Evolutionary conservation across 2,797 vertebrate species (phyloP).

Genomic region (Furcifer pardalis): DNA sequence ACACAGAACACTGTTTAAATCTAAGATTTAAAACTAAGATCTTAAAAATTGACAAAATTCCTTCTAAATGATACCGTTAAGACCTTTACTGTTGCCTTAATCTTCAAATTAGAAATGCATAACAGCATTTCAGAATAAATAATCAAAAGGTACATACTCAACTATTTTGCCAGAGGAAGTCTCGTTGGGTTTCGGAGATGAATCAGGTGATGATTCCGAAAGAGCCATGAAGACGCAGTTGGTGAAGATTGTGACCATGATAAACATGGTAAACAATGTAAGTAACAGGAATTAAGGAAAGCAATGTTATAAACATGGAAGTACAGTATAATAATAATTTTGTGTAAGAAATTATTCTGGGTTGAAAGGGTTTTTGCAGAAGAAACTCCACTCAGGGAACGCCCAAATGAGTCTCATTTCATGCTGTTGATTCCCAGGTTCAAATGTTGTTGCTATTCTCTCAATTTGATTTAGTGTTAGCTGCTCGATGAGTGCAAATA

Average conservation of each 20-base stretch:
- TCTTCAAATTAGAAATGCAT: background rate
- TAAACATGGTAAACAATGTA: conserved; percentile 94
- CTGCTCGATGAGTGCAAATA: background rate
- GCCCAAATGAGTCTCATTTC: too few relatives aligned
- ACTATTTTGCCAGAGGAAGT: conserved; percentile 83
- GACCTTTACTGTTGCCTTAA: too few relatives aligned
- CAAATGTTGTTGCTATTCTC: background rate
- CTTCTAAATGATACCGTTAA: too few relatives aligned
- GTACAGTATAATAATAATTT: too few relatives aligned
- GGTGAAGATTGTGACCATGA: conserved; percentile 92
- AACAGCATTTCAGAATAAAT: background rate
- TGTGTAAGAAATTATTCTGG: too few relatives aligned
- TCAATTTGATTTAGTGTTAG: background rate
- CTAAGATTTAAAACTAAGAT: too few relatives aligned
- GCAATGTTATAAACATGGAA: background rate
- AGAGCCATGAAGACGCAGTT: conserved; percentile 95
- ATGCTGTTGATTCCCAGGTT: background rate
- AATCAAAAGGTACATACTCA: conserved; percentile 84
- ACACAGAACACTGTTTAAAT: too few relatives aligned
- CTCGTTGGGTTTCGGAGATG: background rate
- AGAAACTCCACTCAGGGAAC: too few relatives aligned
- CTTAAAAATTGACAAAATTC: too few relatives aligned
- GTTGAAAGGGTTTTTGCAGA: too few relatives aligned
- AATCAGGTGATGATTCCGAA: conserved; percentile 73
- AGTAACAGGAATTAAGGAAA: conserved; percentile 82